A percentile compares a stretch with the other conserved stretches of the same genome.
phyloP scores from a whole-genome alignment of 1,140 invertebrate species.

The Drosophila orena region DNA sequence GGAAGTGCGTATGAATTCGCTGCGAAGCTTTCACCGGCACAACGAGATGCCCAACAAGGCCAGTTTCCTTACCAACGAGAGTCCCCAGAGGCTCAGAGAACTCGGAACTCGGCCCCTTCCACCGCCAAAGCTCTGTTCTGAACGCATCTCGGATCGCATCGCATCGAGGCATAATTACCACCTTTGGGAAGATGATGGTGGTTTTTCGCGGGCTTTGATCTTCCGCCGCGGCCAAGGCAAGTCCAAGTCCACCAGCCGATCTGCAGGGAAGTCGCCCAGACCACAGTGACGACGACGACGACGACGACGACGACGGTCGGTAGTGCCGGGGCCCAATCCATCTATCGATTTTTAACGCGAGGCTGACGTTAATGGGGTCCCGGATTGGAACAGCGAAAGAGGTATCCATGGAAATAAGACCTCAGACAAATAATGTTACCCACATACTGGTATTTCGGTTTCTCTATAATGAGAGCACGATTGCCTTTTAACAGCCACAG shows the following conservation, averaged over 20 bases:
- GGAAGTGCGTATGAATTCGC: conserved; percentile 77
- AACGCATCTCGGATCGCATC: conserved; percentile 26
- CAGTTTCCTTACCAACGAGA: conserved; percentile 43
- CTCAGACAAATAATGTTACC: no score
- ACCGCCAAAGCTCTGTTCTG: conserved; percentile 22
- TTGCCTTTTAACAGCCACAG: conserved; percentile 49
- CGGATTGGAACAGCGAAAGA: conserved; percentile 24
- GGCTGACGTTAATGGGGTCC: conserved; percentile 76
- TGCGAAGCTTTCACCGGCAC: conserved; percentile 73
- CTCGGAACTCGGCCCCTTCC: not conserved
- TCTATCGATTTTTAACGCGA: conserved; percentile 84
- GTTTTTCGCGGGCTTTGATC: conserved; percentile 84
- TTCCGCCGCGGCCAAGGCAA: conserved; percentile 56
- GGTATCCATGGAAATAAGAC: no score
- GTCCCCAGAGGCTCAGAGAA: not conserved
- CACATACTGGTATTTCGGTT: no score
- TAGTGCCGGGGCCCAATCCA: conserved; percentile 69
- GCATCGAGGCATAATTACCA: conserved; percentile 76
- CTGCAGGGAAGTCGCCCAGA: conserved; percentile 39
- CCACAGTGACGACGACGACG: conserved; percentile 42
- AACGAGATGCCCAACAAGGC: conserved; percentile 54
- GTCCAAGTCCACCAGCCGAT: conserved; percentile 28
- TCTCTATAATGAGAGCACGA: not conserved
- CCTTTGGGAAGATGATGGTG: conserved; percentile 84
- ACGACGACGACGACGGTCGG: conserved; percentile 11